phyloP scores from a whole-genome alignment of 2,888 invertebrate species.

The Glaucopsyche alexis region DNA sequence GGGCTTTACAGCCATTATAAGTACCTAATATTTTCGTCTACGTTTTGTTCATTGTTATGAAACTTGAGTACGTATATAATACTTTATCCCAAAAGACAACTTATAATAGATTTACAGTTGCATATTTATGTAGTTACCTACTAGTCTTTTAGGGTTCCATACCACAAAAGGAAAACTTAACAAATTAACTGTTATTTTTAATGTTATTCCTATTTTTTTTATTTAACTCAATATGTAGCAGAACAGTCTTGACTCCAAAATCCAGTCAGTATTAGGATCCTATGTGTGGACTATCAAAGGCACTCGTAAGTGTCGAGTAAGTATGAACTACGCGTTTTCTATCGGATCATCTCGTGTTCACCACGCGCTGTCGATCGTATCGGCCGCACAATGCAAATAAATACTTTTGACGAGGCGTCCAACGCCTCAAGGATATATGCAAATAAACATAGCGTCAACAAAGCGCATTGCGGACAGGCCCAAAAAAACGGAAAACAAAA shows the following conservation, averaged over 20 bases:
- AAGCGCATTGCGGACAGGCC: constrained; percentile 54
- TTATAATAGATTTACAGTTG: neutral
- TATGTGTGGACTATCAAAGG: too few species aligned
- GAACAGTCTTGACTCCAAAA: too few species aligned
- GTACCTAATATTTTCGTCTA: constrained; percentile 63
- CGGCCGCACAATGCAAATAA: constrained; percentile 51
- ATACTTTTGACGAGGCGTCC: constrained; percentile 56
- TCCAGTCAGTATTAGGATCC: too few species aligned
- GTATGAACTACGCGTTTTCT: neutral
- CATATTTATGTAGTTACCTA: neutral
- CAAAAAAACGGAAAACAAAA: constrained; percentile 53
- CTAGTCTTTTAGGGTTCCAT: neutral
- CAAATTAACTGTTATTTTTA: too few species aligned
- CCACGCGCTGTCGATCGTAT: constrained; percentile 43
- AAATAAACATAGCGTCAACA: constrained; percentile 65
- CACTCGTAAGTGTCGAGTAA: too few species aligned
- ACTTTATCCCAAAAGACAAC: neutral
- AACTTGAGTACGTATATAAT: neutral
- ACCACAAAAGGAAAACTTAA: too few species aligned
- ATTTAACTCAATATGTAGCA: too few species aligned
- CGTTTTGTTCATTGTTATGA: constrained; percentile 32
- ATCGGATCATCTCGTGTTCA: constrained; percentile 25
- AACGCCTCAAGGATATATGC: constrained; percentile 64
- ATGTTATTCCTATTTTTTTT: too few species aligned
- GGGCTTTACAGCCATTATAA: constrained; percentile 75